Conservation (phyloP, 2,888 invertebrate genomes). For the Caenorhabditis uteleia region DNA sequence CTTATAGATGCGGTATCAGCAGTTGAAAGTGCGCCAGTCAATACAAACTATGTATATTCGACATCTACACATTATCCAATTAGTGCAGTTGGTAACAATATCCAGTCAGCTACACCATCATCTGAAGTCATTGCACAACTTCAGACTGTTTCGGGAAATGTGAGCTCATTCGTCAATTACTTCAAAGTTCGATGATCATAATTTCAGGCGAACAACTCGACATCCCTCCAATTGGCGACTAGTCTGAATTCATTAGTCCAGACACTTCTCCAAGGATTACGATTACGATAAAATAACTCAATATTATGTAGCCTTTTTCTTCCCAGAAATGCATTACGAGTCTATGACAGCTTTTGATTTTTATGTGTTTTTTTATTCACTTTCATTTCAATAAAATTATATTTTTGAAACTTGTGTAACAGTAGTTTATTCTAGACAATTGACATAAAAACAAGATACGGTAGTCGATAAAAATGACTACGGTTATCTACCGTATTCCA, state of each 20-base stretch:
- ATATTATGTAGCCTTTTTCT: too few relatives aligned
- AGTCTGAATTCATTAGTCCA: conserved; percentile 33
- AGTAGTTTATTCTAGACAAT: too few relatives aligned
- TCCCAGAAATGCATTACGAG: too few relatives aligned
- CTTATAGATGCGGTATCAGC: not conserved
- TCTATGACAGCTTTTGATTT: too few relatives aligned
- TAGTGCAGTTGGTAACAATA: conserved; percentile 1
- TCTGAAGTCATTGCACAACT: conserved; percentile 21
- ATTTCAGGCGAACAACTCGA: conserved; percentile 33
- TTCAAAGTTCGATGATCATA: not conserved
- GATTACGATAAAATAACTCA: conserved; percentile 24
- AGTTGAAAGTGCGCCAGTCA: not conserved
- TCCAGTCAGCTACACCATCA: conserved; percentile 19
- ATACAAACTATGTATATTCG: conserved; percentile 12
- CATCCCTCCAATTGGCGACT: conserved; percentile 27
- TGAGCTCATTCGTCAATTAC: conserved; percentile 3
- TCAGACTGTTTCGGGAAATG: conserved; percentile 16
- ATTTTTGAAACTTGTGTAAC: too few relatives aligned
- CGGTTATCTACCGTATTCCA: too few relatives aligned
- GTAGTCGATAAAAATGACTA: too few relatives aligned
- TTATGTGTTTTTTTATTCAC: too few relatives aligned
- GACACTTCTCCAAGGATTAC: conserved; percentile 24
- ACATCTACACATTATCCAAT: conserved; percentile 36
- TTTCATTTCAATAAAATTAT: too few relatives aligned
- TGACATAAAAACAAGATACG: too few relatives aligned